Evolutionary conservation across 2,797 vertebrate genomes (phyloP).

Genomic region (Myioborus miniatus): DNA sequence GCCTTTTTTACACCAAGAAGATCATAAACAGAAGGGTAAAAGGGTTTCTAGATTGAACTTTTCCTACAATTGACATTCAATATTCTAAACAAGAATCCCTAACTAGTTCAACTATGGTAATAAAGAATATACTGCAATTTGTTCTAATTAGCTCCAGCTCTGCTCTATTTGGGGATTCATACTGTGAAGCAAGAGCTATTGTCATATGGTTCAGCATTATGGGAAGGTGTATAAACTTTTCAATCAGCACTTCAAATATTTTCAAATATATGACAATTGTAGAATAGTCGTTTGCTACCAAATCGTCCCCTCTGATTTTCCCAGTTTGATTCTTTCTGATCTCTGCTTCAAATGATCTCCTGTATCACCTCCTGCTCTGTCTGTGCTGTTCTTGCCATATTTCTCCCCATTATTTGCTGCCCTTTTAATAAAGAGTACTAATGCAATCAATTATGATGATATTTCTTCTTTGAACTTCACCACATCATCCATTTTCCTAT

Average conservation of each 20-base stretch:
- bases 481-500: not conserved
- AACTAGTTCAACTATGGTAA: not conserved
- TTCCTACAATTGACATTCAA: not conserved
- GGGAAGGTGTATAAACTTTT: not conserved
- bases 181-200: not conserved
- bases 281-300: not conserved
- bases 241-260: constrained; percentile 6
- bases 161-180: not conserved
- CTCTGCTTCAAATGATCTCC: not conserved
- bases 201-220: not conserved
- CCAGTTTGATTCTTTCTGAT: not conserved
- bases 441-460: not conserved
- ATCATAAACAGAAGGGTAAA: not conserved
- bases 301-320: not conserved
- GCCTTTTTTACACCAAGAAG: not conserved
- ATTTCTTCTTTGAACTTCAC: not conserved
- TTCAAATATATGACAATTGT: not conserved
- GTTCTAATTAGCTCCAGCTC: not conserved
- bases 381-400: not conserved
- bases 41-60: constrained; percentile 1
- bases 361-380: not conserved
- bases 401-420: not conserved
- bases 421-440: not conserved
- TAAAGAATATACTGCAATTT: not conserved
- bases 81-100: not conserved